Evolutionary conservation across 2,888 invertebrate genomes (phyloP), one percentile per base, ranked within the genome.

Genomic region (Litoditis marina): DNA sequence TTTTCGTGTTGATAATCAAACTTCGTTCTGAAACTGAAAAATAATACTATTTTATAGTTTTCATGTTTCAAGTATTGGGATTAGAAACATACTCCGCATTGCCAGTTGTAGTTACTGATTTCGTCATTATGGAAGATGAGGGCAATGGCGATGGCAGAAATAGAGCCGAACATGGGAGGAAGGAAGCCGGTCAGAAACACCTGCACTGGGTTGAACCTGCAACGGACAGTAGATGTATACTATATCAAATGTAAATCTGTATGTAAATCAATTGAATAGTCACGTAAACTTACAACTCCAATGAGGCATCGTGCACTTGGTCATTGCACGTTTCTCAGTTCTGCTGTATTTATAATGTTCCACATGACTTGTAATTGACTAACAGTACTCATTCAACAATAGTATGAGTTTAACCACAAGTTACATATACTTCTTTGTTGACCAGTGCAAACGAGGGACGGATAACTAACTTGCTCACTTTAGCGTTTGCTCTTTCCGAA

Each of bases 81-180:
- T 71, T 71, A n/a, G n/a, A n/a, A n/a, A n/a, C n/a, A n/a, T 49
- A 81, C 81, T 34, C 81, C 81, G 58, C 81, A 81, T 63, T 81
- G 81, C 81, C 81, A 81, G 63, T 81, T 81, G 64, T 81, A 81
- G 54, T 78, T 79, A 53, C 72, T 72, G 56, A 81, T 81, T 55
- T 81, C 77, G 60, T 81, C 80, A 47, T 80, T 78, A 67, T 81
- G 81, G 52, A 80, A 76, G 22, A 77, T 71, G 49, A 81, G 65
- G 13, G 81, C 81, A 22, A 79, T 73, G n/a, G 73, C 65, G 57
- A 81, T 81, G 25, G 80, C 77, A 6, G 76, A 71, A 34, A 81
- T 55, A 7, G 81, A 80, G 1, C 81, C 81, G 44, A 82, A 62
- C 63, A 81, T 69, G 19, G 81, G 81, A 7, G 81, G 81, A 36